Evolutionary conservation across 2,797 vertebrate genomes (phyloP), one percentile per base, ranked within the genome.

Genomic region (Anolis apletophallus): DNA sequence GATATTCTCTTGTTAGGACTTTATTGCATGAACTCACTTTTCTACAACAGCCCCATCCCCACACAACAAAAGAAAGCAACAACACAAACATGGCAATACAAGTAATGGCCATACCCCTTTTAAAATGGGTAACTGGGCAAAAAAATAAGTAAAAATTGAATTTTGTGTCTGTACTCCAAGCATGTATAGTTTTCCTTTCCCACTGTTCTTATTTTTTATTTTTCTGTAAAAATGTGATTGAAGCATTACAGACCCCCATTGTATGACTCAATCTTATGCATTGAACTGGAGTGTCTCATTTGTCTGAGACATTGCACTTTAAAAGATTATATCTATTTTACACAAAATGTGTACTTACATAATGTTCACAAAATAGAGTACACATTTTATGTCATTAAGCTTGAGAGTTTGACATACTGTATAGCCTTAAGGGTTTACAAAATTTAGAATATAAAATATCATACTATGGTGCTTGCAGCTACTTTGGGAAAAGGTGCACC

Each of bases 301-400:
- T 83, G 67, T 85, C 88, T 36, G 4, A 59, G 82, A 17, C 72
- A 88, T 73, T 90, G 64, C 50, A 21, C 78, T 85, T 91, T 85
- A 57, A 87, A 72, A 86, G 93, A 46, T 80, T 80, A 69, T 50
- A 69, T 23, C 40, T 21, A 46, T 88, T 90, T 92, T 92, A 88
- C 87, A 55, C 90, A 90, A 94, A 94, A 89, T 77, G 19, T 87
- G 91, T 72, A 61, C 76, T 85, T 80, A 71, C 21, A 52, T 80
- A 80, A 85, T 74, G 9, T 94, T 94, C 91, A 88, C 80, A 85
- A 92, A 94, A 94, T 93, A 91, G 76, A 84, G 87, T 90, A 88
- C 29, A 81, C 5, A 67, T 91, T 91, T 90, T 90, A 91, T 90
- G 71, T 89, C 88, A 93, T 83, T 93, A 86, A 91, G 50, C 88